These are phyloP conservation scores for Leptinotarsa juncta DNA, from an alignment of 2,888 invertebrate species.

Conservation along the genomic window DNA sequence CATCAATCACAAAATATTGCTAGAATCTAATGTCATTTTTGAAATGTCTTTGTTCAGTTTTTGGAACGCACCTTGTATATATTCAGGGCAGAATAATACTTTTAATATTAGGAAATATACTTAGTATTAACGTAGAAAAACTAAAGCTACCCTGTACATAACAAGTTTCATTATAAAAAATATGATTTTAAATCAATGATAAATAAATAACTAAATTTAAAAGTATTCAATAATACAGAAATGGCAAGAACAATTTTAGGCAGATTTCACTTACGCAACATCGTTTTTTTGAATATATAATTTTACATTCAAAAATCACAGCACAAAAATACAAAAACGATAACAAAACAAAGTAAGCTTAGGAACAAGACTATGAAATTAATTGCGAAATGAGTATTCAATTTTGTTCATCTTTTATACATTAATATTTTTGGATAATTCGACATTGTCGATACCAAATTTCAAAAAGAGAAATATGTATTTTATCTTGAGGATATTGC, in stretches of 20 bases:
- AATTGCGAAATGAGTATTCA: slow-evolving; percentile 33
- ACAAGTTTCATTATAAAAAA: slow-evolving; percentile 46
- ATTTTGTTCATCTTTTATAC: slow-evolving; percentile 32
- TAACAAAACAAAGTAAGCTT: slow-evolving; percentile 59
- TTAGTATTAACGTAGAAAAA: slow-evolving; percentile 41
- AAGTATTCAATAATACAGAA: slow-evolving; percentile 63
- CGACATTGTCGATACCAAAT: slow-evolving; percentile 32
- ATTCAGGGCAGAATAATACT: slow-evolving; percentile 58
- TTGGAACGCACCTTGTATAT: slow-evolving; percentile 44
- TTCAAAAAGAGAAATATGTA: slow-evolving; percentile 25
- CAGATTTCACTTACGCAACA: slow-evolving; percentile 56
- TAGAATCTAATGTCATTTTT: slow-evolving; percentile 46
- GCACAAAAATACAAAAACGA: slow-evolving; percentile 63
- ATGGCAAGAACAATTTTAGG: slow-evolving; percentile 67
- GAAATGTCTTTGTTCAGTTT: slow-evolving; percentile 36
- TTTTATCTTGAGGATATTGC: slow-evolving; percentile 14
- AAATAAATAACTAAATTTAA: slow-evolving; percentile 57
- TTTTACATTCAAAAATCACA: slow-evolving; percentile 65
- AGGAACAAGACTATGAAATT: slow-evolving; percentile 59
- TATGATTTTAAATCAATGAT: slow-evolving; percentile 55
- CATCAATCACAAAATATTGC: neutral
- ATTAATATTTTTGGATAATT: slow-evolving; percentile 22
- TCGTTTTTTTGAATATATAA: slow-evolving; percentile 56
- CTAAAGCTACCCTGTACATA: slow-evolving; percentile 50
- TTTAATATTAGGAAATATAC: slow-evolving; percentile 57